Percentiles rank a stretch among this genome's conserved stretches.
These are phyloP conservation scores for Ivindomyrus marchei DNA, from an alignment of 2,113 vertebrate species.

Conservation along the genomic window DNA sequence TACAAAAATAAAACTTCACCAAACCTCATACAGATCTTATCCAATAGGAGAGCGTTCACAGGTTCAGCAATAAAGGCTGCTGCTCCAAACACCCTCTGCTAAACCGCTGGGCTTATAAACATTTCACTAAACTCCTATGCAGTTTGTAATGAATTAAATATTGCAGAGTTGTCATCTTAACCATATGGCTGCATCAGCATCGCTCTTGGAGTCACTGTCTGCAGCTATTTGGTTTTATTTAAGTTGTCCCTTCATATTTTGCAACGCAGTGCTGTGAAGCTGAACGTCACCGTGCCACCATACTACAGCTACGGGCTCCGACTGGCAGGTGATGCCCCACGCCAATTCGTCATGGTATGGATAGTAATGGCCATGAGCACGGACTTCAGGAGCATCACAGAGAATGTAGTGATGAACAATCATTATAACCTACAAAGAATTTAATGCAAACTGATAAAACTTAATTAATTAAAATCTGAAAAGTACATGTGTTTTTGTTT, in stretches of 20 bases:
- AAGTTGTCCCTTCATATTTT: not conserved
- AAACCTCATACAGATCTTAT: not conserved
- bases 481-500: not conserved
- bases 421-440: not conserved
- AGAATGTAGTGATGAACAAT: not conserved
- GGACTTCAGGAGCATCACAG: not conserved
- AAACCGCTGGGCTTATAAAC: not conserved
- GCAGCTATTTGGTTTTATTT: not conserved
- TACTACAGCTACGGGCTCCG: not conserved
- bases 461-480: not conserved
- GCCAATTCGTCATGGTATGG: not conserved
- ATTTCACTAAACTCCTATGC: not conserved
- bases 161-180: not conserved
- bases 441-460: not conserved
- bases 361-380: not conserved
- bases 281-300: not conserved
- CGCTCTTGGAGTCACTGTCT: not conserved
- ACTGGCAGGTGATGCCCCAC: not conserved
- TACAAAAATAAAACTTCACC: not conserved
- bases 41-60: not conserved
- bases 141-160: not conserved
- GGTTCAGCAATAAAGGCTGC: not conserved
- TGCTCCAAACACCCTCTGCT: not conserved
- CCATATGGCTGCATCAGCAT: not conserved
- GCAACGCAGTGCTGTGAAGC: not conserved